phyloP scores from a whole-genome alignment of 1,140 invertebrate species.

The Anagrus nilaparvatae region DNA sequence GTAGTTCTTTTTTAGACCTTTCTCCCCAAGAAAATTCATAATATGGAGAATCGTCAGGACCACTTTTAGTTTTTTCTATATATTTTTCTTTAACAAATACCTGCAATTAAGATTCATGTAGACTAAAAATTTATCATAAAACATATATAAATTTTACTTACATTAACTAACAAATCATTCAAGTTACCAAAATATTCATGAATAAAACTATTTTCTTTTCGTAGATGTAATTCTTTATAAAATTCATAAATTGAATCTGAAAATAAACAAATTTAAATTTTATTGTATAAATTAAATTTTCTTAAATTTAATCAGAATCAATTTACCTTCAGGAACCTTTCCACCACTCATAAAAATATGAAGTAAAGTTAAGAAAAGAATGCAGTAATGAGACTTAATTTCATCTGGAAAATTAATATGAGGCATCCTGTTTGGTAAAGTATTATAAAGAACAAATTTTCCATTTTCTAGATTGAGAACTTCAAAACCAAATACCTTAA shows the following conservation, averaged over 20 bases:
- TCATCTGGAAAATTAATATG: slow-evolving; percentile 16
- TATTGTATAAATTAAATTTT: background rate
- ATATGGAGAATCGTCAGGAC: slow-evolving; percentile 5
- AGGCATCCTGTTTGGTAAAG: slow-evolving; percentile 19
- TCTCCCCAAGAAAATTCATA: slow-evolving; percentile 25
- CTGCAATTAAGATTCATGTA: too few species aligned
- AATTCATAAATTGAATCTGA: slow-evolving; percentile 25
- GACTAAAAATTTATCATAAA: slow-evolving; percentile 5
- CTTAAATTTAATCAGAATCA: slow-evolving; percentile 1
- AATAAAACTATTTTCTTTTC: slow-evolving; percentile 6
- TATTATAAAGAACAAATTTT: slow-evolving; percentile 28
- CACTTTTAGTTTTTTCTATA: slow-evolving; percentile 11
- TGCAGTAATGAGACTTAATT: slow-evolving; percentile 14
- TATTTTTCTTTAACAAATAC: slow-evolving; percentile 28
- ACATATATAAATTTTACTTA: slow-evolving; percentile 16
- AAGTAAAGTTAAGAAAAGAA: slow-evolving; percentile 25
- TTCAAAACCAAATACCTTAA: slow-evolving; percentile 31
- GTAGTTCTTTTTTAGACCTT: slow-evolving; percentile 24
- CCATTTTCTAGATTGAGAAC: slow-evolving; percentile 21
- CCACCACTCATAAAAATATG: slow-evolving; percentile 31
- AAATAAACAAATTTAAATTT: slow-evolving; percentile 4
- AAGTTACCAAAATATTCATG: slow-evolving; percentile 28
- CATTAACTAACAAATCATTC: slow-evolving; percentile 21
- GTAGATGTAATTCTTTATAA: slow-evolving; percentile 21
- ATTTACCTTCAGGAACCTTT: slow-evolving; percentile 24